Evolutionary conservation across 2,888 invertebrate genomes (phyloP).

Genomic region (Axea sp.): DNA sequence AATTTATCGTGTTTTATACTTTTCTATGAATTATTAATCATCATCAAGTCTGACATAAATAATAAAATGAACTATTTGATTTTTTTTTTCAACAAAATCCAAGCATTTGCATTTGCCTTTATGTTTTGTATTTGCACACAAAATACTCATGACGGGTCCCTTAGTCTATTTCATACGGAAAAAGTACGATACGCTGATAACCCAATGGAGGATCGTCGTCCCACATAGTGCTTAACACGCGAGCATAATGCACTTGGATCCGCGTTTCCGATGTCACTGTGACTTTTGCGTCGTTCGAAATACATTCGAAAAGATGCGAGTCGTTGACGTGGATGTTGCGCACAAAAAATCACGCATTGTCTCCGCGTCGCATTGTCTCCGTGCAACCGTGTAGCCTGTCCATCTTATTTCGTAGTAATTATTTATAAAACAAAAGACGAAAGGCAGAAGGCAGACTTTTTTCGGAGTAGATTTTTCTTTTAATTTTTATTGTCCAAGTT

Average conservation of each 20-base stretch:
- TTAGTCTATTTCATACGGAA: slow-evolving; percentile 34
- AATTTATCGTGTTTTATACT: too few relatives aligned
- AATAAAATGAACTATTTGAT: too few relatives aligned
- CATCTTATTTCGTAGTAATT: slow-evolving; percentile 20
- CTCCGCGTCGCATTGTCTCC: slow-evolving; percentile 17
- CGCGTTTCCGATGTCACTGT: slow-evolving; percentile 46
- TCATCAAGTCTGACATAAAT: too few relatives aligned
- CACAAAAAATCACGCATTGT: too few relatives aligned
- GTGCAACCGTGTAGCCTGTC: slow-evolving; percentile 6
- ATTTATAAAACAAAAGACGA: slow-evolving; percentile 1
- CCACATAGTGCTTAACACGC: slow-evolving; percentile 39
- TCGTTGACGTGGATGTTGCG: slow-evolving; percentile 8
- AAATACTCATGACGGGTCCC: neutral
- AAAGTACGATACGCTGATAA: slow-evolving; percentile 35
- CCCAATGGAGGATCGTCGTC: slow-evolving; percentile 21
- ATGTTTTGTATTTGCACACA: neutral
- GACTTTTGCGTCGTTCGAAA: slow-evolving; percentile 46
- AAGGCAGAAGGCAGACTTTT: too few relatives aligned
- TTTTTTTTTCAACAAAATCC: too few relatives aligned
- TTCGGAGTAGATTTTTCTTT: too few relatives aligned
- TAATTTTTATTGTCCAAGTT: too few relatives aligned
- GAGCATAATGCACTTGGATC: slow-evolving; percentile 32
- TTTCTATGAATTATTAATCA: too few relatives aligned
- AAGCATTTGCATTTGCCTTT: too few relatives aligned
- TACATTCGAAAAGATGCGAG: slow-evolving; percentile 8